A percentile compares a stretch with the other conserved stretches of the same genome.
phyloP scores from a whole-genome alignment of 2,797 vertebrate species.

The Phoebastria nigripes region DNA sequence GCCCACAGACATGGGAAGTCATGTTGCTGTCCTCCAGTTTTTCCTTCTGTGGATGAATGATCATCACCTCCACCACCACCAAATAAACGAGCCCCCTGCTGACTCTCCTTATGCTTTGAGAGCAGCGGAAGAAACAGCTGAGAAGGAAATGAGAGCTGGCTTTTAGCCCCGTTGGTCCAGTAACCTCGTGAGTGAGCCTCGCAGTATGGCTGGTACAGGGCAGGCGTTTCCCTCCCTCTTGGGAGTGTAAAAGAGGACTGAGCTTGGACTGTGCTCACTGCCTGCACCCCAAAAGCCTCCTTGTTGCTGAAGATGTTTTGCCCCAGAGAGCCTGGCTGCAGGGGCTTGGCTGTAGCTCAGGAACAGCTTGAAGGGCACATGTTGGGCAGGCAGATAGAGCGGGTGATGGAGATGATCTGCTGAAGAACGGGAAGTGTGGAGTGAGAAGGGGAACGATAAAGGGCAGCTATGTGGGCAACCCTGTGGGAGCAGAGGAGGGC shows the following conservation, averaged over 20 bases:
- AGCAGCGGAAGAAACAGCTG: not conserved
- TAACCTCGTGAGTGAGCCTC: not conserved
- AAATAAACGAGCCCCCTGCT: not conserved
- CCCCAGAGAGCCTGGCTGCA: not conserved
- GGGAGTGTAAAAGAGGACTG: not conserved
- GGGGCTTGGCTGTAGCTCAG: not conserved
- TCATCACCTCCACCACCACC: not conserved
- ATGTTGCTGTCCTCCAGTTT: not conserved
- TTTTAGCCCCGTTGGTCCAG: not conserved
- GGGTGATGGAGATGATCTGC: not conserved
- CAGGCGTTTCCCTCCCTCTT: not conserved
- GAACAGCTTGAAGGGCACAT: constrained; percentile 16
- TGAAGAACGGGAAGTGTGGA: not conserved
- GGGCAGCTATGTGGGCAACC: not conserved
- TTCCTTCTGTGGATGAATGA: not conserved
- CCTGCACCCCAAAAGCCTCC: not conserved
- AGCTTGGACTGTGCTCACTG: not conserved
- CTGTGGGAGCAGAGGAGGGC: not conserved
- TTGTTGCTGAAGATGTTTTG: not conserved
- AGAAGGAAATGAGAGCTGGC: not conserved
- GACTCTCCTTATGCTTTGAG: not conserved
- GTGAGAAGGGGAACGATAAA: not conserved
- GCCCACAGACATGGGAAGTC: not conserved
- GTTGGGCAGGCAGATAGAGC: constrained; percentile 12
- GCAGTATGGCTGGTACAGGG: not conserved